Conservation (phyloP, 2,797 vertebrate species). For the Hippopotamyrus pictus region DNA sequence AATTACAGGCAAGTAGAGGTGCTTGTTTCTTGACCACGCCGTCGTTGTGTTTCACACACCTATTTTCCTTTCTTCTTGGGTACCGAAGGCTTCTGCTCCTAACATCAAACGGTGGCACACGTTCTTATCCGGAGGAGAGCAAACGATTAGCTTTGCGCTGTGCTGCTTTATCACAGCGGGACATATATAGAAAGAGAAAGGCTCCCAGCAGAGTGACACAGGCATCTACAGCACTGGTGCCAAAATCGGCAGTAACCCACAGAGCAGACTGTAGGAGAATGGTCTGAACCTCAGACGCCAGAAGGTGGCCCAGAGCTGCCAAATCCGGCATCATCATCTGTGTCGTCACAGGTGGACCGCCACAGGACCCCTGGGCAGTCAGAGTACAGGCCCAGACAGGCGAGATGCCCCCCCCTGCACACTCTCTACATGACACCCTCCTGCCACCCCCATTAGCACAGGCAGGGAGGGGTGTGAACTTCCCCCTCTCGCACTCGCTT, state of each 20-base stretch:
- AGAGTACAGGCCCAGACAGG: neutral
- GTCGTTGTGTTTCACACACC: neutral
- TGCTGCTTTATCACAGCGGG: neutral
- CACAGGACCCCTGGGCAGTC: neutral
- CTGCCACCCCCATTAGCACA: neutral
- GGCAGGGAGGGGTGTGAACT: neutral
- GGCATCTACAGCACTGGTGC: neutral
- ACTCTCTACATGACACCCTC: neutral
- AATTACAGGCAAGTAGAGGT: neutral
- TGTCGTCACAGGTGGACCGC: neutral
- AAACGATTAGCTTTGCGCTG: neutral
- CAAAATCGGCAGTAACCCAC: neutral
- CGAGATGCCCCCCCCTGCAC: neutral
- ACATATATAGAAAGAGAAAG: neutral
- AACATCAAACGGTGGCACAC: neutral
- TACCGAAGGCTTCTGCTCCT: neutral
- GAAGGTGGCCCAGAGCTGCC: neutral
- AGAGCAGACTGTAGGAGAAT: neutral
- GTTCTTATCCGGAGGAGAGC: neutral
- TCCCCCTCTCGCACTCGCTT: neutral
- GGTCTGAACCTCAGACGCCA: neutral
- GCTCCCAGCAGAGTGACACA: neutral
- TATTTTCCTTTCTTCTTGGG: neutral
- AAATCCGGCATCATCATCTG: neutral
- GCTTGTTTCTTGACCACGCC: neutral